phyloP scores from a whole-genome alignment of 1,140 invertebrate genomes.

The Lepidurus apus region DNA sequence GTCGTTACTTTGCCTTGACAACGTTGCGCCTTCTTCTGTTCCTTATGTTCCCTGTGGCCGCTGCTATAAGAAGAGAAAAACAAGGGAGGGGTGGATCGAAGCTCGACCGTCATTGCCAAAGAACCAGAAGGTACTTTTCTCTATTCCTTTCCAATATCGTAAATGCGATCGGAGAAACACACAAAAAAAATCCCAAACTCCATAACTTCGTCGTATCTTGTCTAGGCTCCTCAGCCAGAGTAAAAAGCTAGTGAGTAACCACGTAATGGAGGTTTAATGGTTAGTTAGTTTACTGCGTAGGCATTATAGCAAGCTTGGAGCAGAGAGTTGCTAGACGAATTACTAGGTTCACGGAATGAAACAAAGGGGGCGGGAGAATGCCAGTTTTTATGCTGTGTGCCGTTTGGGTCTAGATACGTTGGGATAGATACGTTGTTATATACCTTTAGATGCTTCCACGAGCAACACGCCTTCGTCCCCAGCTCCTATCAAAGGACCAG shows the following conservation, averaged over 20 bases:
- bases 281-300: no score
- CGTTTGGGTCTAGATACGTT: conserved; percentile 8
- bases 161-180: neutral
- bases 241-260: no score
- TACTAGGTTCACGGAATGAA: neutral
- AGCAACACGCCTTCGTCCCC: conserved; percentile 25
- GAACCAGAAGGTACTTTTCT: conserved; percentile 70
- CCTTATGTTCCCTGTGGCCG: conserved; percentile 27
- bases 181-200: neutral
- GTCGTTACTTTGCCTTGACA: conserved; percentile 16
- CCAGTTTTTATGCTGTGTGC: neutral
- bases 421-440: neutral
- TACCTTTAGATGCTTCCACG: neutral
- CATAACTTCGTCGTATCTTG: neutral
- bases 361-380: neutral
- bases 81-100: conserved; percentile 83
- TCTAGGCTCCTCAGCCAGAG: neutral
- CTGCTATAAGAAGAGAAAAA: conserved; percentile 60
- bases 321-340: no score
- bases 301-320: no score
- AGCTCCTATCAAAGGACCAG: conserved; percentile 30
- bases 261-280: no score
- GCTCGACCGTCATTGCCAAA: conserved; percentile 88
- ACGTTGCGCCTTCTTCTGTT: conserved; percentile 27
- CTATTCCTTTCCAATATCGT: neutral